Percentiles rank a stretch among this genome's conserved stretches.
phyloP scores from a whole-genome alignment of 2,797 vertebrate genomes.

The Alcedo quadribrachys region DNA sequence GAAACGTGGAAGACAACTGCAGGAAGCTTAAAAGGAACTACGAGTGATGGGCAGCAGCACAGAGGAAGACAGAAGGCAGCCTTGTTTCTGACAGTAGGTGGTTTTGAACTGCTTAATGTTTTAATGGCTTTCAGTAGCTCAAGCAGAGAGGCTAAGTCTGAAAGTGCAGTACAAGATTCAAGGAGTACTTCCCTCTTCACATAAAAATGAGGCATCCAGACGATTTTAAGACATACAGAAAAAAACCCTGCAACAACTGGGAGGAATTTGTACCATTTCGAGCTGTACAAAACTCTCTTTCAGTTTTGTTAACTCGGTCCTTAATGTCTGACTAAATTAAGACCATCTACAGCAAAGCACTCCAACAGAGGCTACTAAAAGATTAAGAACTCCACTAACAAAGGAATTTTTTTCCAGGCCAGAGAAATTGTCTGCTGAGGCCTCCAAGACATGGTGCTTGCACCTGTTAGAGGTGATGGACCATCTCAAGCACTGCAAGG shows the following conservation, averaged over 20 bases:
- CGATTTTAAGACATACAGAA: background rate
- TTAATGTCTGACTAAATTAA: background rate
- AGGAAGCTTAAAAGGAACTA: slow-evolving; percentile 34
- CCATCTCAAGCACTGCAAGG: background rate
- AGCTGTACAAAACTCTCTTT: background rate
- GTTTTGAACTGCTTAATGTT: slow-evolving; percentile 35
- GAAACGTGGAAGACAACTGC: background rate
- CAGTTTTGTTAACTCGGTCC: background rate
- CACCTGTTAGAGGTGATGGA: background rate
- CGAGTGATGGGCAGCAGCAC: background rate
- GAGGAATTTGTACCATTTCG: background rate
- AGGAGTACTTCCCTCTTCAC: slow-evolving; percentile 29
- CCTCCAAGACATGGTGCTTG: background rate
- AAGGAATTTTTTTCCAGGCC: background rate
- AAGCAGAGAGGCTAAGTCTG: slow-evolving; percentile 22
- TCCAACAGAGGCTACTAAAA: background rate
- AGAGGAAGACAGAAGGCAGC: slow-evolving; percentile 22
- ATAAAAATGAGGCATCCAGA: background rate
- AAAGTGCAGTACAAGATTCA: slow-evolving; percentile 36
- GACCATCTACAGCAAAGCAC: background rate
- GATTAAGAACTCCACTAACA: background rate
- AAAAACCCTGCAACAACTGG: background rate
- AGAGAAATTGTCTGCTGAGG: background rate
- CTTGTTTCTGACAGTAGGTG: slow-evolving; percentile 26
- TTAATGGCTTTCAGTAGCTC: slow-evolving; percentile 48